Conservation (phyloP, 2,113 vertebrate species). For the Ascaphus truei region DNA sequence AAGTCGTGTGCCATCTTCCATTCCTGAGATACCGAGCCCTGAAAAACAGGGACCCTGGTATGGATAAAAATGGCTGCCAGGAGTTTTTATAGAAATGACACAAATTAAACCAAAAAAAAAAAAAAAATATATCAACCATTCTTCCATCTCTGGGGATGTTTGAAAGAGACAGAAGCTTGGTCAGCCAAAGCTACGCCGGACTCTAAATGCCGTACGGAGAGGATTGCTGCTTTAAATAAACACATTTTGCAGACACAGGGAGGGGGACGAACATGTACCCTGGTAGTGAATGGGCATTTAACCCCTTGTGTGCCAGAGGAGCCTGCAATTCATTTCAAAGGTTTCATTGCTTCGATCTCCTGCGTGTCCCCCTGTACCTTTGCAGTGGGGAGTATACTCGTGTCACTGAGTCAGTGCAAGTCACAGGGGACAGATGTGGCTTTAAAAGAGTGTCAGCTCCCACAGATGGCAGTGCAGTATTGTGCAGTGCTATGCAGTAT, state of each 20-base stretch:
- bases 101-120: slow-evolving; percentile 1
- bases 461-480: no score
- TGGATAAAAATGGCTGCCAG: slow-evolving; percentile 26
- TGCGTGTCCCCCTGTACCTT: no score
- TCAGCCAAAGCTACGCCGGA: background rate
- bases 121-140: slow-evolving; percentile 3
- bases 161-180: background rate
- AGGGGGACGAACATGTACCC: background rate
- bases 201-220: slow-evolving; percentile 5
- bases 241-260: background rate
- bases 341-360: no score
- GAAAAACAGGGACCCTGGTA: slow-evolving; percentile 34
- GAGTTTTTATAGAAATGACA: slow-evolving; percentile 20
- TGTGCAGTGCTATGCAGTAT: no score
- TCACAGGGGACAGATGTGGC: no score
- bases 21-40: slow-evolving; percentile 34
- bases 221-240: background rate
- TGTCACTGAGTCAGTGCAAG: no score
- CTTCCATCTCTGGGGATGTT: background rate
- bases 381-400: no score
- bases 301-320: no score
- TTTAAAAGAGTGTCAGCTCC: no score
- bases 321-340: no score
- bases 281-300: background rate
- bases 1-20: slow-evolving; percentile 34